Evolutionary conservation across 2,888 invertebrate species (phyloP), one percentile per base, ranked within the genome.

Genomic region (Lycophotia porphyrea): DNA sequence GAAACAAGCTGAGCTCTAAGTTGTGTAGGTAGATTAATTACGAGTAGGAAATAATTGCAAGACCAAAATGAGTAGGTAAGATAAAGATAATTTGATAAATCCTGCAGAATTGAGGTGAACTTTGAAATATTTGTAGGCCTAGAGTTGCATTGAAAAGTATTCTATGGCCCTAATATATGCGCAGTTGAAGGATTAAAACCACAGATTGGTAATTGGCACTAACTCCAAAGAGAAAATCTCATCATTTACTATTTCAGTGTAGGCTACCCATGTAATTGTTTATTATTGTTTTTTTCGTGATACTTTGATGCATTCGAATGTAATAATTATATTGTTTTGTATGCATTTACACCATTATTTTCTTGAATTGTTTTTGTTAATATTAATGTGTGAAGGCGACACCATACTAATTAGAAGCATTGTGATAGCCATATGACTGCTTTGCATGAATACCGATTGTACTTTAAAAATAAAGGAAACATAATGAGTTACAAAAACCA

Each of bases 281-380:
- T 69, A 68, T 58, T 78, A 79, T 31, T 47, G 44, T 44, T 55
- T 64, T 55, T 71, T 86, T 84, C 68, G 88, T 87, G 88, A 87
- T 87, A 88, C 44, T 71, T 74, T 75, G 31, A 80, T 82, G 80
- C 87, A 87, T 87, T 88, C 84, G 81, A 71, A 76, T 79, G 36
- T 65, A 71, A 80, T 77, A 71, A 78, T 69, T 61, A 75, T 77
- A 83, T 85, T 76, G 66, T 85, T 85, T 86, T 88, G n/a, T 79
- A 78, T 84, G 78, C 80, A 87, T 82, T 86, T 86, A 84, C 70
- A 84, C 49, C 63, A 52, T 83, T 83, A 76, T 75, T 71, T 78
- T 71, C 70, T 71, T 80, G 49, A 74, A 72, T 76, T 71, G 36
- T 79, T 82, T 84, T 78, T 73, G 42, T 73, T 78, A 63, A 66